Evolutionary conservation across 2,888 invertebrate genomes (phyloP).

Genomic region (Nephrotoma guestfalica): DNA sequence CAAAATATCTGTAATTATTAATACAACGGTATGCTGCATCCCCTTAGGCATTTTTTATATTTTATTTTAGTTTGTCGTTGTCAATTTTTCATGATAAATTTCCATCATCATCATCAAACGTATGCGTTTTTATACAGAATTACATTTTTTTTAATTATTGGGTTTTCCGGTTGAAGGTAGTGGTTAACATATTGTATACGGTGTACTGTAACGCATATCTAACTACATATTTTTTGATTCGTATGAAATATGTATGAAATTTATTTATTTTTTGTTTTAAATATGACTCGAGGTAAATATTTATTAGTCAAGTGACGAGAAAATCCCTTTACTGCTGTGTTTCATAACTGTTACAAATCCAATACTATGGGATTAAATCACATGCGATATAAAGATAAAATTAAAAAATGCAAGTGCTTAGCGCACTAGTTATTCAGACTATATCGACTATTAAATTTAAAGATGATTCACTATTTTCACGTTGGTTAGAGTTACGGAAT

Average conservation of each 20-base stretch:
- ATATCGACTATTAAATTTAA: too few species aligned
- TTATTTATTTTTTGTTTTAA: not conserved
- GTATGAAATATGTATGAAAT: not conserved
- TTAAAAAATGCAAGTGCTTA: too few species aligned
- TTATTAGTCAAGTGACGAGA: not conserved
- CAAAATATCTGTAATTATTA: not conserved
- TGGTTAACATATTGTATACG: not conserved
- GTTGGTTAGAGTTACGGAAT: too few species aligned
- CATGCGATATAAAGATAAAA: too few species aligned
- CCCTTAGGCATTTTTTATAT: not conserved
- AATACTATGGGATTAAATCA: too few species aligned
- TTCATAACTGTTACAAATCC: too few species aligned
- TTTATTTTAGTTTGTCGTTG: not conserved
- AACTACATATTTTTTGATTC: not conserved
- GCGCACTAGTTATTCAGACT: too few species aligned
- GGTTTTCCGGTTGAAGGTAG: not conserved
- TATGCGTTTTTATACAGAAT: not conserved
- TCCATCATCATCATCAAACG: not conserved
- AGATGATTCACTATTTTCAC: too few species aligned
- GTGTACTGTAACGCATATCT: not conserved
- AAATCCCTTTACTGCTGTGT: not conserved
- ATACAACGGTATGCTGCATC: not conserved
- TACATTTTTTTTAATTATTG: not conserved
- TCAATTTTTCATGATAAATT: not conserved
- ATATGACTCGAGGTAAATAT: not conserved